Evolutionary conservation across 2,797 vertebrate species (phyloP).

Genomic region (Salmo trutta): DNA sequence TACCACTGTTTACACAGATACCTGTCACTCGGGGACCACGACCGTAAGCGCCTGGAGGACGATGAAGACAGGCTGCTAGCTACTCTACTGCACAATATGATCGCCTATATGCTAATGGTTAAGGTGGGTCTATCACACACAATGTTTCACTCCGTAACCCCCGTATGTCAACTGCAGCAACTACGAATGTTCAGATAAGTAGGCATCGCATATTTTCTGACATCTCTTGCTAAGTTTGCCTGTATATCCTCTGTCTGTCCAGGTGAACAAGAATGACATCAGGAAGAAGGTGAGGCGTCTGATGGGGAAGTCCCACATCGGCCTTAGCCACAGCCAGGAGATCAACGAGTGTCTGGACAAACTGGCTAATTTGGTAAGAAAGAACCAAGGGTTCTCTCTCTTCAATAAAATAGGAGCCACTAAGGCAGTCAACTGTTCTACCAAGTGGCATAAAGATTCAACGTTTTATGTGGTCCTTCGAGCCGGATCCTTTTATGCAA

Average conservation of each 20-base stretch:
- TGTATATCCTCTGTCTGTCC: constrained; percentile 3
- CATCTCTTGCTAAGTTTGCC: no score
- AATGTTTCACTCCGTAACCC: background rate
- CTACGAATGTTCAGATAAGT: background rate
- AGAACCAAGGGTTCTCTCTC: background rate
- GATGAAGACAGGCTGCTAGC: constrained; percentile 93
- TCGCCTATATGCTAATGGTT: constrained; percentile 97
- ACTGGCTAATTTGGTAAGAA: constrained; percentile 81
- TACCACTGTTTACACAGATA: constrained; percentile 75
- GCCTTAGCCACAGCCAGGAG: constrained; percentile 93
- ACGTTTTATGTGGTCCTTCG: background rate
- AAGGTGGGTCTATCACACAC: constrained; percentile 76
- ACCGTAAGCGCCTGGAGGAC: constrained; percentile 95
- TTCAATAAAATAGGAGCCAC: background rate
- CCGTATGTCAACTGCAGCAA: background rate
- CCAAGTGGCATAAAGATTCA: no score
- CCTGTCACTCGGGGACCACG: constrained; percentile 91
- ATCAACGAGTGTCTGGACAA: constrained; percentile 94
- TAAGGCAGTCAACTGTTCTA: no score
- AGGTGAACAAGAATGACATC: constrained; percentile 94
- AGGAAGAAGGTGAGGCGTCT: constrained; percentile 95
- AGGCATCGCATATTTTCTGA: background rate
- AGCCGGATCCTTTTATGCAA: background rate
- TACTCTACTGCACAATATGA: constrained; percentile 94
- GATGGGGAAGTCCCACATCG: constrained; percentile 97